Evolutionary conservation across 2,113 vertebrate genomes (phyloP), one percentile per base, ranked within the genome.

Genomic region (Hippocampus zosterae): DNA sequence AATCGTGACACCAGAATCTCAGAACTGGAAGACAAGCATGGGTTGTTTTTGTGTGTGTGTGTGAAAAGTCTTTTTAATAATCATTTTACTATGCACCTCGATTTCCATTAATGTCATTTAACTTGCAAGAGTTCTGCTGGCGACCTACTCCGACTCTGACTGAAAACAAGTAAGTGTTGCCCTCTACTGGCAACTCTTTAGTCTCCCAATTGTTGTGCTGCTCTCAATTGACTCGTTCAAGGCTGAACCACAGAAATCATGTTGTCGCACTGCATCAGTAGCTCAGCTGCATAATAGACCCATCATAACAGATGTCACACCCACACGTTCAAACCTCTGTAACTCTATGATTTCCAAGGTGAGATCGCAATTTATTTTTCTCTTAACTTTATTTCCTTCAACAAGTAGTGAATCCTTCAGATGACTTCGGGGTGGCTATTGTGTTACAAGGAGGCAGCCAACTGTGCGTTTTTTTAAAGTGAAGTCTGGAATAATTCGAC

Each of bases 171-270:
- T 73, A 42, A 85, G 64, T 67, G 84, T 76, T 89, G 87, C 88
- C 71, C 87, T 86, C 90, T 91, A 82, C 82, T 84, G 90, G 87
- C 72, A 74, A 65, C 59, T 72, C n/a, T 74, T 53, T 41, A 37
- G 63, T 50, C 86, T 70, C 85, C 83, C 61, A n/a, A n/a, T 56
- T 19, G 10, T 42, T 61, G 41, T 70, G 4, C 44, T 55, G 53
- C 21, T 70, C 65, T 37, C 16, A 27, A 29, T 0, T 60, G 15
- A 70, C 60, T 40, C 16, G 29, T 25, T 61, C 2, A 41, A 64
- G 21, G 5, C 16, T 10, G 11, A 62, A 10, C 18, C 15, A 5
- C 18, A 40, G 27, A 60, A 62, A 62, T 62, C 33, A 40, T 41
- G 60, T 8, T 18, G 57, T n/a, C 19, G 60, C 29, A 37, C 21